Conservation (phyloP, 2,797 vertebrate species). For the Anguilla obscura region DNA sequence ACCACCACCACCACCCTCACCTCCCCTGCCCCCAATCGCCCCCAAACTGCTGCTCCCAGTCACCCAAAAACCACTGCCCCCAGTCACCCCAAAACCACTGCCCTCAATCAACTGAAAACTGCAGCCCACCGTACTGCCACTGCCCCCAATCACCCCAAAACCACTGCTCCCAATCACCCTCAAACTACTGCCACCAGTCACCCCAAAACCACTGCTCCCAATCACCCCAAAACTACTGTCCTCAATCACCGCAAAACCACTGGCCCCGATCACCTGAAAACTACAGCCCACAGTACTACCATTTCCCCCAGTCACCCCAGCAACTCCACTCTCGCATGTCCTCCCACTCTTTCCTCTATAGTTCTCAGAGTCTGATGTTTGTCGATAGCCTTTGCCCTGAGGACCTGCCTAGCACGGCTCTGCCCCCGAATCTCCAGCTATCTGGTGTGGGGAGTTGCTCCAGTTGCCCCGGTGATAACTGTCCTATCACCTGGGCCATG, state of each 20-base stretch:
- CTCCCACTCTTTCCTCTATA: slow-evolving; percentile 60
- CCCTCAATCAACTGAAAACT: neutral
- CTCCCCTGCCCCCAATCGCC: slow-evolving; percentile 53
- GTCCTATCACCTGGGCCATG: slow-evolving; percentile 64
- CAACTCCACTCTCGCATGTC: slow-evolving; percentile 56
- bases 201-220: slow-evolving; percentile 31
- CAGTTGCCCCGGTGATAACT: slow-evolving; percentile 63
- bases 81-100: slow-evolving; percentile 50
- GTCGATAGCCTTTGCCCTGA: slow-evolving; percentile 42
- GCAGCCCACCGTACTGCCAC: neutral
- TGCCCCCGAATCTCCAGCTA: slow-evolving; percentile 56
- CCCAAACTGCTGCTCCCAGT: neutral
- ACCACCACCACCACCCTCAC: slow-evolving; percentile 69
- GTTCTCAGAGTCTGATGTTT: slow-evolving; percentile 73
- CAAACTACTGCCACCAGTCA: slow-evolving; percentile 46
- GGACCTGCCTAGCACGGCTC: slow-evolving; percentile 67
- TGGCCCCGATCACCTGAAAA: neutral
- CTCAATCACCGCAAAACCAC: slow-evolving; percentile 51
- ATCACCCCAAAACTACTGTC: neutral
- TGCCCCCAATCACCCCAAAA: no score
- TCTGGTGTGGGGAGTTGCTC: neutral
- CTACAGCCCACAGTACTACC: neutral
- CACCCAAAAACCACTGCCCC: slow-evolving; percentile 15
- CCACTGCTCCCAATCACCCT: neutral
- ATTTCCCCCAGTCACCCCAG: slow-evolving; percentile 23